Evolutionary conservation across 2,113 vertebrate species (phyloP).

Genomic region (Glaucidium brasilianum): DNA sequence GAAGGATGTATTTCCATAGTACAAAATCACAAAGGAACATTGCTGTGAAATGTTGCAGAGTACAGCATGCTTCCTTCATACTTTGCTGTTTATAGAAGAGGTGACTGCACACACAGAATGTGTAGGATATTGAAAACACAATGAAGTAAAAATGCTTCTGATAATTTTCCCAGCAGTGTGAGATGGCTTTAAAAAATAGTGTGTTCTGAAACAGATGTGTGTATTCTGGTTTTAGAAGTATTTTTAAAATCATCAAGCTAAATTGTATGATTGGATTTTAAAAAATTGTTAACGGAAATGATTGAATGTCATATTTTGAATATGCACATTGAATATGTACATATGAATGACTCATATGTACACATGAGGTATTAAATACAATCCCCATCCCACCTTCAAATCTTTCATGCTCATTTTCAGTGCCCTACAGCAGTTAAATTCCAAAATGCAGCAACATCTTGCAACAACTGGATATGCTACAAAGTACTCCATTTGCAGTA

Average conservation of each 20-base stretch:
- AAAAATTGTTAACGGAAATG: neutral
- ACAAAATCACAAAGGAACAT: neutral
- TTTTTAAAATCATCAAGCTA: neutral
- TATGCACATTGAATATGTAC: neutral
- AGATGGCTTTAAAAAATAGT: neutral
- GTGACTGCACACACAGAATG: neutral
- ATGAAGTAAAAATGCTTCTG: neutral
- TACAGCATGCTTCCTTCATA: neutral
- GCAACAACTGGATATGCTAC: neutral
- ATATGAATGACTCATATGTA: neutral
- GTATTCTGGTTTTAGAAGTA: neutral
- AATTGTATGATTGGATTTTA: neutral
- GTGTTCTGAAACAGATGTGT: neutral
- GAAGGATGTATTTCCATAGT: neutral
- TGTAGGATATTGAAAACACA: rapidly evolving
- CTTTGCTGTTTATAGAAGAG: neutral
- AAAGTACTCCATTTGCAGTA: neutral
- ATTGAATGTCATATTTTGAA: neutral
- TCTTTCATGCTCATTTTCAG: rapidly evolving
- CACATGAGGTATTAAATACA: neutral
- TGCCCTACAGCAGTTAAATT: neutral
- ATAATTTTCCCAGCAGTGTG: neutral
- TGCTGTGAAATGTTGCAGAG: neutral
- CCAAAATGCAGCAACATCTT: neutral
- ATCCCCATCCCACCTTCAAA: neutral